Base-by-base conservation (phyloP, 2,797 vertebrate genomes). In the Lutjanus argentimaculatus region DNA sequence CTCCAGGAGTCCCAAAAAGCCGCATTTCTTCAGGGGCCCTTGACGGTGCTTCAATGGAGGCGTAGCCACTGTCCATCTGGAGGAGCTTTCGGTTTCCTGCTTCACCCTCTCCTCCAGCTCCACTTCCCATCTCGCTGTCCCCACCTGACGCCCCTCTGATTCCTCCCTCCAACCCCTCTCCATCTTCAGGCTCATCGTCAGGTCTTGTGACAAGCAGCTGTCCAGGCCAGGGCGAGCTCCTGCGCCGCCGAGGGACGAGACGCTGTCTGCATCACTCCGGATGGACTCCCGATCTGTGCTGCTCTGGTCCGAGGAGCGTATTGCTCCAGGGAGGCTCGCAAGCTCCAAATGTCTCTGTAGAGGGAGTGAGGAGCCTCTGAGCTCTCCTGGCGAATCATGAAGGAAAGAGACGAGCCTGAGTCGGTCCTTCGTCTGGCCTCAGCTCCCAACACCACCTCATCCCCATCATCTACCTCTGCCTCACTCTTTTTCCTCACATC, bases 21-120 rank as follows among this genome's bases (percentile, higher is more conserved):
- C 95, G 85, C 86, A 96, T 88, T 2, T 97, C 96, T 48, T 99
- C 98, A 0, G 96, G 96, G 1, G 93, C 95, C 3, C 94, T 95
- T 30, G 95, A 93, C 3, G 98, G 98, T 0, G 97, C 98, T 90
- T 99, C 98, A 4, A 99, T 99, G 67, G 98, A 99, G 67, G 97
- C 97, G 0, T 99, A 99, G 65, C 98, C 98, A 0, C 98, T 99
- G 95, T 99, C 98, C 98, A 99, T 99, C 94, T 99, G 98, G 73
- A 99, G 95, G 79, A 99, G 96, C 86, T 99, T 98, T 3, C 98
- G 96, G 0, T 95, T 96, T 43, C 96, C 96, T 0, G 94, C 84
- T 48, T 97, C 97, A 1, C 93, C 88, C 0, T 97, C 97, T 82
- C 87, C 93, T 49, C 82, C 90, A 14, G 72, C 92, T 67, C 59